These are phyloP conservation scores for Mormyrus hasselquistii DNA, from an alignment of 2,797 vertebrate genomes.

Conservation along the genomic window DNA sequence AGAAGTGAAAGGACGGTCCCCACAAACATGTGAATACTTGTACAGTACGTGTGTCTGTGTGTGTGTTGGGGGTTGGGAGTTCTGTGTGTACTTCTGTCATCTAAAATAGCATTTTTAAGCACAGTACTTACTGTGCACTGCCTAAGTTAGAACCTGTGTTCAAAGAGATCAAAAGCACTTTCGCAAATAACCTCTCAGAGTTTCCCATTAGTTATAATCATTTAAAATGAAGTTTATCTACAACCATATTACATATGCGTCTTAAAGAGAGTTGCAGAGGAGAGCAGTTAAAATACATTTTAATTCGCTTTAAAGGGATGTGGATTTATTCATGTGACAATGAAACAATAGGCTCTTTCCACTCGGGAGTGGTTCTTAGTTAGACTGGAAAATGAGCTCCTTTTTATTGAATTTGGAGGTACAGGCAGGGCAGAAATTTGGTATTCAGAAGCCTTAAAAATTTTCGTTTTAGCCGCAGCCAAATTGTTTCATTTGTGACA, in stretches of 20 bases:
- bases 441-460: slow-evolving; percentile 9
- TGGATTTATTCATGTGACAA: slow-evolving; percentile 32
- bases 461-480: background rate
- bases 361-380: background rate
- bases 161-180: background rate
- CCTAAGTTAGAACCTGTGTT: background rate
- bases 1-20: background rate
- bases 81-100: background rate
- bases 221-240: slow-evolving; percentile 15
- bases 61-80: background rate
- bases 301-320: slow-evolving; percentile 30
- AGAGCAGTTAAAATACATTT: slow-evolving; percentile 26
- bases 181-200: background rate
- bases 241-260: background rate
- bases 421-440: background rate
- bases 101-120: background rate
- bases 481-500: slow-evolving; percentile 8
- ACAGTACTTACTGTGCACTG: background rate
- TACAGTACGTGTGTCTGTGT: background rate
- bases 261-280: background rate
- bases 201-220: background rate
- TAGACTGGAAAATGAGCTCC: slow-evolving; percentile 12
- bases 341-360: slow-evolving; percentile 18
- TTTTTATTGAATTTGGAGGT: slow-evolving; percentile 17
- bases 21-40: background rate